Base-by-base conservation (phyloP, 2,888 invertebrate species). In the Idaea biselata region DNA sequence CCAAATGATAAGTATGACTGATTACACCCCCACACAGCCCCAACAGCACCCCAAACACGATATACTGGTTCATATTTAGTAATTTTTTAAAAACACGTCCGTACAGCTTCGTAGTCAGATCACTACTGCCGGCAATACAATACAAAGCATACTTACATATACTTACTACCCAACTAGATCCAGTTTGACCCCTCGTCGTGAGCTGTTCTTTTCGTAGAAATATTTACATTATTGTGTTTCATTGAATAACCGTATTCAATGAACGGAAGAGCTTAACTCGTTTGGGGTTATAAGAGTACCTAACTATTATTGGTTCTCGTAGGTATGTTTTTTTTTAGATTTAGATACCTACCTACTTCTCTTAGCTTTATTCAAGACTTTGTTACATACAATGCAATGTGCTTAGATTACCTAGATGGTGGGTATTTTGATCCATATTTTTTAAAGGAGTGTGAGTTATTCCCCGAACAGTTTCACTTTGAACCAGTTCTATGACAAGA, bases 1-100 rank as follows among this genome's bases (percentile, higher is more conserved):
- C 97, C 70, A 96, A 86, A 75, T 96, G 96, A 81, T 96, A 96
- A 0, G 95, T 93, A 78, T 96, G 96, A 6, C 93, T 90, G 6
- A 81, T 64, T 0, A 76, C 89, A 59, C 84, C 81, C 16, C 84
- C 87, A 64, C 84, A 80, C 53, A 87, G 44, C 58, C 82, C 80
- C 31, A 87, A 67, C 59, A 88, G 66, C 66, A 86, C 76, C 16
- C 75, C 77, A 32, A 82, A 55, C 64, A 79, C 68, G 5, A 75
- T 68, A 18, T 77, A 69, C 67, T 73, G 74, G 64, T 76, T 76
- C 84, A 84, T 86, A 72, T 77, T 78, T 16, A 58, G 16, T 55
- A 32, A 16, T 60, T 54, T 53, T 14, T 31, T 61, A 2, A 8
- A 53, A 57, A 56, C 58, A 44, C 73, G 71, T 67, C 58, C 68